These are phyloP conservation scores for Anticlea derivata DNA, from an alignment of 2,888 invertebrate species.

Conservation along the genomic window DNA sequence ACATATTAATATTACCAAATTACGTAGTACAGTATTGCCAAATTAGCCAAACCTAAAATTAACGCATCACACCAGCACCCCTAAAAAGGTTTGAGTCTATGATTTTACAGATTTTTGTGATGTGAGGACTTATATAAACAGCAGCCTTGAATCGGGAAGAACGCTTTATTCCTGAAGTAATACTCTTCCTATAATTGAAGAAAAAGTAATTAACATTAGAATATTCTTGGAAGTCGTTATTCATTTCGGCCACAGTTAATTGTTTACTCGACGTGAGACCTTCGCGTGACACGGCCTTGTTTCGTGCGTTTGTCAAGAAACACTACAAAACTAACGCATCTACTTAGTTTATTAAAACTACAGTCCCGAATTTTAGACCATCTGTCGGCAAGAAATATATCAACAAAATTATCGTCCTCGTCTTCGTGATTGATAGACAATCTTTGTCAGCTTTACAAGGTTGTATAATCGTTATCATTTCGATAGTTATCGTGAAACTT, in stretches of 20 bases:
- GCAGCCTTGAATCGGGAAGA: too few relatives aligned
- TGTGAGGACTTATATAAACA: too few relatives aligned
- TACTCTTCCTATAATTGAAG: too few relatives aligned
- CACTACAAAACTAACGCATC: conserved; percentile 38
- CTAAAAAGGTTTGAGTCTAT: too few relatives aligned
- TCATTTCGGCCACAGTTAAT: conserved; percentile 18
- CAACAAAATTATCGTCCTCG: not conserved
- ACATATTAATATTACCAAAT: too few relatives aligned
- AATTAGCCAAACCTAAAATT: too few relatives aligned
- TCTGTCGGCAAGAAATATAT: not conserved
- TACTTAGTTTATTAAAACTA: conserved; percentile 16
- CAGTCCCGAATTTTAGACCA: not conserved
- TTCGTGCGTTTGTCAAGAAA: conserved; percentile 44
- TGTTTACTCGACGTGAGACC: conserved; percentile 32
- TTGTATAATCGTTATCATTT: conserved; percentile 21
- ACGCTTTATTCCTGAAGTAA: too few relatives aligned
- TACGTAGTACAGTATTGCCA: too few relatives aligned
- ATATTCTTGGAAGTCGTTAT: not conserved
- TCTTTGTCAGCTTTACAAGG: conserved; percentile 4
- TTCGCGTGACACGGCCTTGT: conserved; percentile 42
- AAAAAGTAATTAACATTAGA: not conserved
- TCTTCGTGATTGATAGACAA: not conserved
- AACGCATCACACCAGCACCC: too few relatives aligned
- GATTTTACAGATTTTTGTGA: too few relatives aligned
- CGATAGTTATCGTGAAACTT: conserved; percentile 40